Evolutionary conservation across 2,888 invertebrate species (phyloP), one percentile per base, ranked within the genome.

Genomic region (Nudaria mundana): DNA sequence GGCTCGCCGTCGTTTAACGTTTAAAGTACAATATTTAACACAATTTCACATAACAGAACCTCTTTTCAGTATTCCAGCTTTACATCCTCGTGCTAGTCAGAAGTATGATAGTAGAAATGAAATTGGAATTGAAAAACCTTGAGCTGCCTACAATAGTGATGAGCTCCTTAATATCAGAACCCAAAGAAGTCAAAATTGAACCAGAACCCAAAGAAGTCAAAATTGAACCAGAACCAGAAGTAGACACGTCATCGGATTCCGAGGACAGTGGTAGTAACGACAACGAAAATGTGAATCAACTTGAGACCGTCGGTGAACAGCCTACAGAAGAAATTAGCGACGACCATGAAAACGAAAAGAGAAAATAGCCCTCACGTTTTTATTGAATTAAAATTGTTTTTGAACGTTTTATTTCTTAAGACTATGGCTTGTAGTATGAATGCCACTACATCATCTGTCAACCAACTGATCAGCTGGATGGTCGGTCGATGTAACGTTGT

Each of bases 81-180:
- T 83, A 81, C 63, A 45, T 77, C 0, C 53, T 82, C 2, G 20
- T 83, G 8, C 44, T 83, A 20, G 71, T 81, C 0, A 56, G 81
- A 45, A 82, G 81, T 40, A 61, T 63, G 0, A 76, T 81, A 40
- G 77, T 81, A 0, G 71, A 79, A 45, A 61, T 82, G 3, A 73
- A 66, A 43, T 42, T 52, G 8, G 51, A 43, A 36, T 14, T 40
- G 44, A 26, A 68, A 47, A 52, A 56, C n/a, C 29, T 51, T 3
- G 47, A 60, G 16, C 37, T 67, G 23, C 59, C 68, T 0, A 63
- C 57, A 2, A 16, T 63, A 2, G 48, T 66, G 0, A 57, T 69
- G 52, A 69, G 65, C 31, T 51, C 61, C 0, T 37, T 63, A 0
- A 18, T 59, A 8, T 48, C 55, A 5, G 63, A 69, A 12, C 51